These are phyloP conservation scores for Psilopsiagon aurifrons DNA, from an alignment of 2,113 vertebrate species.

Conservation along the genomic window DNA sequence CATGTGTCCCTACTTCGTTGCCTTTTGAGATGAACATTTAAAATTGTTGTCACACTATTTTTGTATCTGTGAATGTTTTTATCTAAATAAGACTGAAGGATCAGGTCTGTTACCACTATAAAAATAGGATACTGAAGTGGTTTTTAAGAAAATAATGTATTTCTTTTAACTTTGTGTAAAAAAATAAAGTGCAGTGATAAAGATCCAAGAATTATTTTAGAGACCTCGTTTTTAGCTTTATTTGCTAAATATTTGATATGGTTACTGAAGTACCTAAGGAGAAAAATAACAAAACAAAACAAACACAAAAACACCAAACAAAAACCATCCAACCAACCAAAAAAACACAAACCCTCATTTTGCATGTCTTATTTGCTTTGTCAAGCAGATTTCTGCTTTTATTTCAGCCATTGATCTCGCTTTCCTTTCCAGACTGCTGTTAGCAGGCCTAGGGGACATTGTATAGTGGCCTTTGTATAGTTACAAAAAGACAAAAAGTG, in stretches of 20 bases:
- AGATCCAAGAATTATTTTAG: not conserved
- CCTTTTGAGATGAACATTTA: not conserved
- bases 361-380: not conserved
- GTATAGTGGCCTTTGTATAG: not conserved
- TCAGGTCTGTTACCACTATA: not conserved
- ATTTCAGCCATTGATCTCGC: not conserved
- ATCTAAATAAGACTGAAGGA: not conserved
- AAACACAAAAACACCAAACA: not conserved
- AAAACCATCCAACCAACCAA: not conserved
- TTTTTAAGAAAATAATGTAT: not conserved
- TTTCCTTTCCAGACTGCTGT: not conserved
- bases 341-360: rapidly evolving
- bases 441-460: not conserved
- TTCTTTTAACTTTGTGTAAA: not conserved
- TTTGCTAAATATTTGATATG: not conserved
- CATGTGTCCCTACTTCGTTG: not conserved
- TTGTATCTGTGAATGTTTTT: not conserved
- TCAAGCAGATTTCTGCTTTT: not conserved
- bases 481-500: not conserved
- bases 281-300: not conserved
- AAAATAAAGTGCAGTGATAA: not conserved
- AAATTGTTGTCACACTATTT: not conserved
- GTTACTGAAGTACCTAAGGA: not conserved
- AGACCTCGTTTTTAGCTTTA: not conserved
- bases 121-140: not conserved